Conservation (phyloP, 2,888 invertebrate genomes). For the Atethmia centrago region DNA sequence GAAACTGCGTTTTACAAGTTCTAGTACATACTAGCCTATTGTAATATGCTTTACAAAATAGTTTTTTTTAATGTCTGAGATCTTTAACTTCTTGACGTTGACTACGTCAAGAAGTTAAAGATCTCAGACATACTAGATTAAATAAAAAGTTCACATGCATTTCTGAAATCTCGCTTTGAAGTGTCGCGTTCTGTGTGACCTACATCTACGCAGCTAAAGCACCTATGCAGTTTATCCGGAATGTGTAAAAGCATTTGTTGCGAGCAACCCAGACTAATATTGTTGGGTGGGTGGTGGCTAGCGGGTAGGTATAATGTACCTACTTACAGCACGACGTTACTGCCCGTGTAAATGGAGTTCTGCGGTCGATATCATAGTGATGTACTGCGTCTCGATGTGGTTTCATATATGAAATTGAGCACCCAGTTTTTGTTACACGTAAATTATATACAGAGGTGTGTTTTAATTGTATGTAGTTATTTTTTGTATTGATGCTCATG, state of each 20-base stretch:
- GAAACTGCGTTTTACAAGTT: background rate
- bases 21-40: background rate
- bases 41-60: too few species aligned
- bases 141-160: too few species aligned
- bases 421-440: background rate
- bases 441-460: too few species aligned
- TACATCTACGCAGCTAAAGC: background rate
- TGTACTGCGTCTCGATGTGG: conserved; percentile 61
- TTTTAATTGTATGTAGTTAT: background rate
- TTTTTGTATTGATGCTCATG: background rate
- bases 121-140: too few species aligned
- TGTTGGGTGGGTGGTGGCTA: conserved; percentile 31
- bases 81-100: too few species aligned
- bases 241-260: conserved; percentile 52
- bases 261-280: conserved; percentile 48
- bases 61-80: too few species aligned
- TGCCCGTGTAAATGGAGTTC: conserved; percentile 75
- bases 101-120: too few species aligned
- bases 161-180: background rate
- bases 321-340: conserved; percentile 52
- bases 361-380: conserved; percentile 81
- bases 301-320: conserved; percentile 54
- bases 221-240: conserved; percentile 25
- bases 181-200: background rate
- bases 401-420: background rate